These are phyloP conservation scores for Cryptophagus acutangulus DNA, from an alignment of 2,888 invertebrate species.

Conservation along the genomic window DNA sequence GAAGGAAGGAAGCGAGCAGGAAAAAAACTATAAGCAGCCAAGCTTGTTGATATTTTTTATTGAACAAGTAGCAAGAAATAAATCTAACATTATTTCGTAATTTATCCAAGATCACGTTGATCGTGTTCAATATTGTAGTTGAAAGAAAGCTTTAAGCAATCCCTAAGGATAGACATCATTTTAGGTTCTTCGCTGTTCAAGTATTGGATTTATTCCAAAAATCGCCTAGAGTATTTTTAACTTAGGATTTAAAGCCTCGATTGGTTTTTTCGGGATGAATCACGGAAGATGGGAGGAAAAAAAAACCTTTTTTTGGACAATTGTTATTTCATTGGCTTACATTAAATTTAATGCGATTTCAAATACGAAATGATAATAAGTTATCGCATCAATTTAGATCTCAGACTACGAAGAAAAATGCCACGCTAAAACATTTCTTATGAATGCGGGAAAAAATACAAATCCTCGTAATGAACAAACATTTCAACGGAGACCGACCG, in stretches of 20 bases:
- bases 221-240: slow-evolving; percentile 27
- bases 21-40: no score
- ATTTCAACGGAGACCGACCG: slow-evolving; percentile 7
- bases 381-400: no score
- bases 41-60: slow-evolving; percentile 8
- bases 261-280: slow-evolving; percentile 2
- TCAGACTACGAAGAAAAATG: no score
- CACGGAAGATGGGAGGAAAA: background rate
- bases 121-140: slow-evolving; percentile 31
- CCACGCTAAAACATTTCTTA: slow-evolving; percentile 26
- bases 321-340: background rate
- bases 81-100: slow-evolving; percentile 24
- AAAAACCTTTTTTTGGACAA: background rate
- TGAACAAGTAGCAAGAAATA: slow-evolving; percentile 4
- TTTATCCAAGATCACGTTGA: slow-evolving; percentile 31
- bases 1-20: no score
- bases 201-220: slow-evolving; percentile 29
- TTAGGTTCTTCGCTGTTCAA: slow-evolving; percentile 22
- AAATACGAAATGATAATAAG: no score
- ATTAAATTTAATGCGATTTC: no score
- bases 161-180: slow-evolving; percentile 27
- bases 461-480: slow-evolving; percentile 30
- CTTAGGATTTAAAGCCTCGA: slow-evolving; percentile 13
- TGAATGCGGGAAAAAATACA: slow-evolving; percentile 24
- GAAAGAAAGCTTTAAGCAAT: slow-evolving; percentile 21